Evolutionary conservation across 53 echinoderm and acorn worm species (phyloP).

Genomic region (Arbacia lixula): DNA sequence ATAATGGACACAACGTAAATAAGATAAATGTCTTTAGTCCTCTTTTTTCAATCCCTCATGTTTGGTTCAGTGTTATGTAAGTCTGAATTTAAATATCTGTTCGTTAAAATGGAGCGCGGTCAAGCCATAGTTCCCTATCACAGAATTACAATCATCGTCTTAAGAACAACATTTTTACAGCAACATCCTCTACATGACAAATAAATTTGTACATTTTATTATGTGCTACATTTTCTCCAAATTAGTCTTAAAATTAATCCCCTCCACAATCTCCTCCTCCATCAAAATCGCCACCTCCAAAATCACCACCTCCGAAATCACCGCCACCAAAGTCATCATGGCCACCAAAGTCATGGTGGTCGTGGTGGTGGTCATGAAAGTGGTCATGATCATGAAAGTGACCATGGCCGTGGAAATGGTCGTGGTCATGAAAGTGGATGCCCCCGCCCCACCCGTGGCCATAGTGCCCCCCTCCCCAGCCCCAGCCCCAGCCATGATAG

Average conservation of each 20-base stretch:
- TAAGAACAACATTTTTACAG: too few relatives aligned
- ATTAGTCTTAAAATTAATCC: slow-evolving; percentile 24
- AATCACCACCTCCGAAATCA: slow-evolving; percentile 17
- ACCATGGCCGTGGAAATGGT: neutral
- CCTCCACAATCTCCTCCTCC: slow-evolving; percentile 24
- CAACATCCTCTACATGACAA: too few relatives aligned
- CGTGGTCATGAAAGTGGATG: slow-evolving; percentile 1
- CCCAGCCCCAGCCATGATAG: slow-evolving; percentile 37
- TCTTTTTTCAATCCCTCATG: too few relatives aligned
- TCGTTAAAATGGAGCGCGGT: too few relatives aligned
- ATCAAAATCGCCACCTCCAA: slow-evolving; percentile 30
- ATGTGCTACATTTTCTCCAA: too few relatives aligned
- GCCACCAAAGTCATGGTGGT: slow-evolving; percentile 18
- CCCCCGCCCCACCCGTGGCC: slow-evolving; percentile 28
- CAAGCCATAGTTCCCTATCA: too few relatives aligned
- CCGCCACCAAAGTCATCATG: slow-evolving; percentile 5
- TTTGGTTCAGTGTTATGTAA: too few relatives aligned
- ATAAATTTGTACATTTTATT: too few relatives aligned
- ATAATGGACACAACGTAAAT: too few relatives aligned
- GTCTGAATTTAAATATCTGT: too few relatives aligned
- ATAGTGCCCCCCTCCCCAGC: slow-evolving; percentile 10
- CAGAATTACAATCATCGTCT: too few relatives aligned
- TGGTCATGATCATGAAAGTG: slow-evolving; percentile 7
- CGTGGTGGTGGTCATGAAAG: slow-evolving; percentile 11
- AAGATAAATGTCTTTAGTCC: too few relatives aligned